Percentiles rank a stretch among this genome's conserved stretches.
Conservation (phyloP, 2,113 vertebrate species). For the Oriolus oriolus region DNA sequence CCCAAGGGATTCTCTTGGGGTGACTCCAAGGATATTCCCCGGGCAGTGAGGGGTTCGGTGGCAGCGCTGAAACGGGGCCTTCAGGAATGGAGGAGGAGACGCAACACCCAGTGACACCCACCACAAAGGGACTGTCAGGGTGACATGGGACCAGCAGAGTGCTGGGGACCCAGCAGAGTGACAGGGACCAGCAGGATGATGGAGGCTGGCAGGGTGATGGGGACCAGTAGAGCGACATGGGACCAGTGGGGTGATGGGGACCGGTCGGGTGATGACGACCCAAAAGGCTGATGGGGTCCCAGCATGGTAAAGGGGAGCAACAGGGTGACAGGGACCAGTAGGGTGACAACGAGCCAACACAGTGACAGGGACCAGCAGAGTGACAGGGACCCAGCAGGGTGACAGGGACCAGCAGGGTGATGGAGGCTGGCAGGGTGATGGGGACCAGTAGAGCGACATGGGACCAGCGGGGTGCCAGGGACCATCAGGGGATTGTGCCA, state of each 20-base stretch:
- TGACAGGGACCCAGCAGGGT: neutral
- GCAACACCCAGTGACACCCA: neutral
- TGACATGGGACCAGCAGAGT: neutral
- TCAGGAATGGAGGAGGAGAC: accelerated
- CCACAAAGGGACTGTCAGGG: neutral
- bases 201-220: neutral
- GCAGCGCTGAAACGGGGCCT: accelerated
- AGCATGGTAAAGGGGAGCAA: neutral
- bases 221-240: neutral
- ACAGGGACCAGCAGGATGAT: neutral
- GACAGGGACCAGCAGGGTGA: neutral
- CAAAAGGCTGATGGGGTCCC: neutral
- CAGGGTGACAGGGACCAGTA: neutral
- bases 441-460: neutral
- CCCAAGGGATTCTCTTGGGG: neutral
- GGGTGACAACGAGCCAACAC: neutral
- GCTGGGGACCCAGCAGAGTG: neutral
- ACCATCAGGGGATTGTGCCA: neutral
- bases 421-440: neutral
- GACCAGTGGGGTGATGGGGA: neutral
- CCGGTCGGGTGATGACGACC: neutral
- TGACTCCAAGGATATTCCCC: neutral
- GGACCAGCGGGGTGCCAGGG: neutral
- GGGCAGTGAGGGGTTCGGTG: neutral
- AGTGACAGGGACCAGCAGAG: neutral